phyloP scores from a whole-genome alignment of 2,113 vertebrate genomes.

The Chunga burmeisteri region DNA sequence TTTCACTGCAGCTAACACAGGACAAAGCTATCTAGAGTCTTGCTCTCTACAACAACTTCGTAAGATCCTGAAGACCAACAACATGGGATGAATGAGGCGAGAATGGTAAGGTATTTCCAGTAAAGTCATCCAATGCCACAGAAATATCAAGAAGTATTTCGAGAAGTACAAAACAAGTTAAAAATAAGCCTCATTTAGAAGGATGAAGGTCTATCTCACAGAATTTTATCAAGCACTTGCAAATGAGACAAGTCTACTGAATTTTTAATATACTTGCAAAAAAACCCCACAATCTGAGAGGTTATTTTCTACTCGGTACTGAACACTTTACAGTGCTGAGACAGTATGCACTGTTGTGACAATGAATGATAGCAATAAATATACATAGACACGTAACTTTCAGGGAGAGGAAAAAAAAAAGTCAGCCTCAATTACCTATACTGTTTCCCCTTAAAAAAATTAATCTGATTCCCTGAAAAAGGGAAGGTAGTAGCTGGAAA shows the following conservation, averaged over 20 bases:
- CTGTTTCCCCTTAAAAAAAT: not conserved
- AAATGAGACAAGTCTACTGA: not conserved
- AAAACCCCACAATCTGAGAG: not conserved
- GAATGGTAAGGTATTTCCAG: not conserved
- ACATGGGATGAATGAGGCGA: not conserved
- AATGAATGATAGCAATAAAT: not conserved
- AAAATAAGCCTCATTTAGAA: not conserved
- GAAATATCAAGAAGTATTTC: not conserved
- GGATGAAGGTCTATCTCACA: not conserved
- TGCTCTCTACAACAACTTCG: not conserved
- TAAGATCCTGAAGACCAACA: not conserved
- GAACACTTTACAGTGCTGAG: not conserved
- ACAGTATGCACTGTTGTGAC: not conserved
- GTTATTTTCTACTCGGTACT: not conserved
- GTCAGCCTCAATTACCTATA: not conserved
- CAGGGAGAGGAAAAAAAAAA: not conserved
- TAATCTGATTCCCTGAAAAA: not conserved
- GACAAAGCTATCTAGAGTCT: not conserved
- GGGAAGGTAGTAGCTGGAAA: not conserved
- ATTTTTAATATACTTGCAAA: not conserved
- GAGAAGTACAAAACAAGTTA: not conserved
- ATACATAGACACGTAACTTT: not conserved
- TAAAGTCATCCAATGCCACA: not conserved
- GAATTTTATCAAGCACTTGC: not conserved
- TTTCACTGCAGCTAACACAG: not conserved